These are phyloP conservation scores for Cherax destructor DNA, from an alignment of 1,140 invertebrate species.

Conservation along the genomic window DNA sequence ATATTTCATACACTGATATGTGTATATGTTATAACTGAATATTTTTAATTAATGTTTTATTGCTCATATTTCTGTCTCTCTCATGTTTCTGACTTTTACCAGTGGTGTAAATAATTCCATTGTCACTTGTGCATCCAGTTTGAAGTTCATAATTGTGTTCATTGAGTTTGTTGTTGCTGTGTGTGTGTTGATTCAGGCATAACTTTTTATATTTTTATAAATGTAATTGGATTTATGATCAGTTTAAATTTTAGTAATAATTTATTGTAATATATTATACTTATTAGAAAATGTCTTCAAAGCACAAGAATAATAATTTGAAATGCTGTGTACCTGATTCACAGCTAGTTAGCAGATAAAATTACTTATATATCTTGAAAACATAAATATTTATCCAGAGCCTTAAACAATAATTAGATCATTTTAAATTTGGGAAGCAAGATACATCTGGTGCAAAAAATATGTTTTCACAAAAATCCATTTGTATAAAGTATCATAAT, in stretches of 20 bases:
- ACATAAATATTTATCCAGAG: slow-evolving; percentile 21
- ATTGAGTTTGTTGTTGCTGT: slow-evolving; percentile 51
- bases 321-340: slow-evolving; percentile 25
- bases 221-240: slow-evolving; percentile 48
- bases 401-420: slow-evolving; percentile 8
- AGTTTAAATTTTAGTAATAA: slow-evolving; percentile 21
- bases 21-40: slow-evolving; percentile 34
- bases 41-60: slow-evolving; percentile 53
- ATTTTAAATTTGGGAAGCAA: slow-evolving; percentile 24
- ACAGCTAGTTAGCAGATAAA: slow-evolving; percentile 24
- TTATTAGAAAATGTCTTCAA: slow-evolving; percentile 45
- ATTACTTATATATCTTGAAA: slow-evolving; percentile 22
- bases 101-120: slow-evolving; percentile 60
- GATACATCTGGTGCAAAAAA: slow-evolving; percentile 54
- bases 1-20: slow-evolving; percentile 19
- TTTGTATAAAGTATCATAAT: slow-evolving; percentile 64
- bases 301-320: slow-evolving; percentile 52
- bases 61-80: slow-evolving; percentile 60
- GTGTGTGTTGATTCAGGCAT: slow-evolving; percentile 62
- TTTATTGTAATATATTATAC: slow-evolving; percentile 45
- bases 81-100: slow-evolving; percentile 46
- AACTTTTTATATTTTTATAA: slow-evolving; percentile 62
- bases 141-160: slow-evolving; percentile 58
- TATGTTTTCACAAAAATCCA: slow-evolving; percentile 51
- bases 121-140: slow-evolving; percentile 50